phyloP scores from a whole-genome alignment of 2,888 invertebrate species.

The Apamea anceps region DNA sequence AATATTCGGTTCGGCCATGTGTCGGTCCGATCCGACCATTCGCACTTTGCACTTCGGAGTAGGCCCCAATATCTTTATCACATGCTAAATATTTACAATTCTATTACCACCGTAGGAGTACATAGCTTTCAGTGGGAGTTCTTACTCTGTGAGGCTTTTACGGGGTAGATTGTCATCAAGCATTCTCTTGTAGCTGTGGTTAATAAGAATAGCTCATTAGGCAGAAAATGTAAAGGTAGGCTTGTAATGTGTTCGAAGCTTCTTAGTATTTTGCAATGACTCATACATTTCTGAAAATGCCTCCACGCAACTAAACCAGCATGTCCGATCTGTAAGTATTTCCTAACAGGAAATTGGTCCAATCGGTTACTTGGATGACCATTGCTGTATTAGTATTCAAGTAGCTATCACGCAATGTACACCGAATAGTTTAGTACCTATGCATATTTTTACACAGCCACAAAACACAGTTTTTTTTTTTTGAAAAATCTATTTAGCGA shows the following conservation, averaged over 20 bases:
- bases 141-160: background rate
- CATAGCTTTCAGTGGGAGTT: too few species aligned
- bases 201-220: background rate
- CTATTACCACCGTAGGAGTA: too few species aligned
- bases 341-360: slow-evolving; percentile 31
- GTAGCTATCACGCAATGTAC: slow-evolving; percentile 6
- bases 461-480: background rate
- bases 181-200: background rate
- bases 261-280: slow-evolving; percentile 31
- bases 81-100: background rate
- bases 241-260: background rate
- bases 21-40: too few species aligned
- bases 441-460: slow-evolving; percentile 15
- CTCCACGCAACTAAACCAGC: background rate
- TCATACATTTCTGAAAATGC: slow-evolving; percentile 39
- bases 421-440: background rate
- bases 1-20: too few species aligned
- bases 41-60: too few species aligned
- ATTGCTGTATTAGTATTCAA: background rate
- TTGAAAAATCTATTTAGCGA: slow-evolving; percentile 35
- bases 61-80: too few species aligned
- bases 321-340: slow-evolving; percentile 22
- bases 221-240: background rate
- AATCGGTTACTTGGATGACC: background rate
- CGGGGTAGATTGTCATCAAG: background rate